Evolutionary conservation across 1,140 invertebrate genomes (phyloP), one percentile per base, ranked within the genome.

Genomic region (Agraylea sexmaculata): DNA sequence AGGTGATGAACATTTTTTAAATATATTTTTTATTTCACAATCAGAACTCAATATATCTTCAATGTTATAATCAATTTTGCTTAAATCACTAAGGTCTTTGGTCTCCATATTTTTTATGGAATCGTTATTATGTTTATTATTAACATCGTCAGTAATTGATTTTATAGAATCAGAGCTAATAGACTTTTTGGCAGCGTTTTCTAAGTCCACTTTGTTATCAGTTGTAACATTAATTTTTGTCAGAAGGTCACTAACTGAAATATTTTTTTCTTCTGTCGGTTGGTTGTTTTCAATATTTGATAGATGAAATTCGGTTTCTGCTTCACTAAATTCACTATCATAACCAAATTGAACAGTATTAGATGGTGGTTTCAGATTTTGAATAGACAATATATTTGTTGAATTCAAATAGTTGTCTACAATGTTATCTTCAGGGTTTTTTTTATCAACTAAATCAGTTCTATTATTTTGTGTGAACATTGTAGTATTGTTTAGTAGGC

Each of bases 291-390:
- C 45, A 23, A 42, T 42, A 22, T 40, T 46, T 3, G 45, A 46
- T 18, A 46, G 17, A 30, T 62, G 53, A 37, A 65, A 58, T 27
- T 59, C 58, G 7, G 60, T 64, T 54, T 66, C 60, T 30, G 60
- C 59, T 40, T 57, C 53, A 38, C 60, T 65, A 23, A 56, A 56
- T 25, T 64, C 60, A 50, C 60, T 64, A 32, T 64, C 59, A 25
- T 66, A 64, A 15, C 59, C 61, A 43, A 62, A 55, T 42, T 58
- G 60, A 37, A 57, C 49, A 19, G 28, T 20, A 11, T 15, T 23
- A n/a, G 13, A 13, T 27, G 17, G 17, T 4, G n/a, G n/a, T 11
- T 21, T 16, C 13, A 12, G 16, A 7, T n/a, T 19, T 37, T 30
- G 17, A n/a, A n/a, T n/a, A n/a, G 20, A 21, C 27, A 21, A 33